Evolutionary conservation across 2,888 invertebrate species (phyloP).

Genomic region (Steinernema scapterisci): DNA sequence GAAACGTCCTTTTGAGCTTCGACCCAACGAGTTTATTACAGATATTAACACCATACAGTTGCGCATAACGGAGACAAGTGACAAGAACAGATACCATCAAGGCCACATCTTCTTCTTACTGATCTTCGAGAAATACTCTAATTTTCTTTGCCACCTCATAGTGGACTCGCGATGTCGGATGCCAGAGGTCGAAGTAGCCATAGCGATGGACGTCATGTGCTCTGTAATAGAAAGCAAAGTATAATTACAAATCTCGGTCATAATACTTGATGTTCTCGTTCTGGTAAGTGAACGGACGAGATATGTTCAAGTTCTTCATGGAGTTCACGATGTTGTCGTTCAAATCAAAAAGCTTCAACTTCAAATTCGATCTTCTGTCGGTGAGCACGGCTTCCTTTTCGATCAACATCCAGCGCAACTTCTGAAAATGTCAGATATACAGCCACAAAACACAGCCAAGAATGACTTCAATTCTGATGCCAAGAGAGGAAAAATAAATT

Average conservation of each 20-base stretch:
- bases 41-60: no score
- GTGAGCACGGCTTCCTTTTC: constrained; percentile 5
- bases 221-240: constrained; percentile 37
- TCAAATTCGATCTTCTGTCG: constrained; percentile 25
- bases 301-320: constrained; percentile 53
- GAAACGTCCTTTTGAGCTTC: no score
- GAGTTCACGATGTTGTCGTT: constrained; percentile 53
- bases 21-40: no score
- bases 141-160: constrained; percentile 55
- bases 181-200: constrained; percentile 60
- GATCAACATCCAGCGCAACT: constrained; percentile 14
- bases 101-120: constrained; percentile 36
- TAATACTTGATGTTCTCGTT: constrained; percentile 48
- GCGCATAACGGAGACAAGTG: background rate
- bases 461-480: no score
- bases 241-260: background rate
- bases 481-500: no score
- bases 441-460: no score
- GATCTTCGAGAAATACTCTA: constrained; percentile 51
- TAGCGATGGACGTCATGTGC: constrained; percentile 50
- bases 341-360: constrained; percentile 49
- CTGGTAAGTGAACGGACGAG: constrained; percentile 59
- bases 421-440: background rate
- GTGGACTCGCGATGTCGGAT: constrained; percentile 58
- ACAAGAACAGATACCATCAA: background rate